These are phyloP conservation scores for Cheumatopsyche charites DNA, from an alignment of 1,140 invertebrate genomes.

Conservation along the genomic window DNA sequence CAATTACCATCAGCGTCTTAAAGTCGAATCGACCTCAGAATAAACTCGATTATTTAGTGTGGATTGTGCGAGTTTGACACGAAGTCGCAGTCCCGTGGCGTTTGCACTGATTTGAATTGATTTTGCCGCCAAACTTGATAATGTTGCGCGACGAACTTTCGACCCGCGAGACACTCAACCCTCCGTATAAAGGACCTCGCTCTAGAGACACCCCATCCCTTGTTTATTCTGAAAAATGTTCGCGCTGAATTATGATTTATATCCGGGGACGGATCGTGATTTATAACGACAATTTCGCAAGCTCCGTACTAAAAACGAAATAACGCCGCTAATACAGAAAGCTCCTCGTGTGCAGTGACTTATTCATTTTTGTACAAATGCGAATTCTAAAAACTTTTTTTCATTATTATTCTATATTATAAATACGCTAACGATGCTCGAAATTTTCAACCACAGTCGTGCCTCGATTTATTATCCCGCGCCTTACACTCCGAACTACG, in stretches of 20 bases:
- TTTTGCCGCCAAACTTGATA: slow-evolving; percentile 41
- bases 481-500: too few relatives aligned
- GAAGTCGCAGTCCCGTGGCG: slow-evolving; percentile 29
- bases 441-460: too few relatives aligned
- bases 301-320: slow-evolving; percentile 25
- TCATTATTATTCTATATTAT: too few relatives aligned
- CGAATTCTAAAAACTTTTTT: too few relatives aligned
- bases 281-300: slow-evolving; percentile 38
- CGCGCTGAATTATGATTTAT: slow-evolving; percentile 40
- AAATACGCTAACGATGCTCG: too few relatives aligned
- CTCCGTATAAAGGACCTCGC: not conserved
- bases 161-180: slow-evolving; percentile 6
- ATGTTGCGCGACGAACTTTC: slow-evolving; percentile 23
- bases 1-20: slow-evolving; percentile 5
- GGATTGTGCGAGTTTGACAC: not conserved
- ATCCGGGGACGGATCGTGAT: slow-evolving; percentile 35
- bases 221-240: slow-evolving; percentile 43
- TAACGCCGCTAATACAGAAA: slow-evolving; percentile 24
- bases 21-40: not conserved
- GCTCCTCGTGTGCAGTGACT: not conserved
- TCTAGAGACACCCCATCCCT: not conserved
- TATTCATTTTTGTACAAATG: not conserved
- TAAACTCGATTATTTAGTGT: slow-evolving; percentile 18
- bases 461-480: too few relatives aligned
- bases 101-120: slow-evolving; percentile 46